Evolutionary conservation across 2,888 invertebrate species (phyloP), one percentile per base, ranked within the genome.

Genomic region (Torymus aiolomorphi): DNA sequence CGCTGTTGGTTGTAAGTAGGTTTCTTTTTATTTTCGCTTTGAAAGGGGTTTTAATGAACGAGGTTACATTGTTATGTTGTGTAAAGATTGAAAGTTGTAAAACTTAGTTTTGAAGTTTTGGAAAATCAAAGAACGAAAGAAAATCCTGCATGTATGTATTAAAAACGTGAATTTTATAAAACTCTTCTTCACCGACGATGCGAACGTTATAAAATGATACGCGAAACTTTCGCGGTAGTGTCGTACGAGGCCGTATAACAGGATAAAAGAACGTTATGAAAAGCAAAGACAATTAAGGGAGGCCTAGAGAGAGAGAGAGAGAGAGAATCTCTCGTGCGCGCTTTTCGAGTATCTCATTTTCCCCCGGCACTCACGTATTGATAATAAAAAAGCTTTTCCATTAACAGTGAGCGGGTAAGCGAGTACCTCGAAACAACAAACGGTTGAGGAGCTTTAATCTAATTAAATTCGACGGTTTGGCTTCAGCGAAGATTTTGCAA

Each of bases 281-380:
- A 54, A 67, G 67, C 52, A 24, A 54, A 54, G 24, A 24, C 52
- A 67, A 67, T 54, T 24, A 54, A 67, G n/a, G 24, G 54, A n/a
- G 31, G 11, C 67, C 52, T 1, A 20, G 20, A 20, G 2, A 1
- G 2, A 20, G 20, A 20, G 20, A 20, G 20, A 16, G 62, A 14
- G 62, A 2, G 12, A 62, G 31, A 62, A 49, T 49, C 16, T 49
- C 10, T 12, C 12, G 13, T 2, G 4, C 13, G 14, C 59, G 16
- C 18, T 2, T 65, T 65, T 65, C 16, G 16, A 65, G 51, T 20
- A 18, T 14, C 51, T 66, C 51, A 3, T 49, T 65, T 63, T 63
- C 16, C 2, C n/a, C 42, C 0, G 8, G 8, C 8, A 42, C 42
- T 11, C 13, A 3, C 3, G 16, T n/a, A 18, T 20, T 18, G 49